Evolutionary conservation across 2,888 invertebrate species (phyloP).

Genomic region (Neocrepidodera transversa): DNA sequence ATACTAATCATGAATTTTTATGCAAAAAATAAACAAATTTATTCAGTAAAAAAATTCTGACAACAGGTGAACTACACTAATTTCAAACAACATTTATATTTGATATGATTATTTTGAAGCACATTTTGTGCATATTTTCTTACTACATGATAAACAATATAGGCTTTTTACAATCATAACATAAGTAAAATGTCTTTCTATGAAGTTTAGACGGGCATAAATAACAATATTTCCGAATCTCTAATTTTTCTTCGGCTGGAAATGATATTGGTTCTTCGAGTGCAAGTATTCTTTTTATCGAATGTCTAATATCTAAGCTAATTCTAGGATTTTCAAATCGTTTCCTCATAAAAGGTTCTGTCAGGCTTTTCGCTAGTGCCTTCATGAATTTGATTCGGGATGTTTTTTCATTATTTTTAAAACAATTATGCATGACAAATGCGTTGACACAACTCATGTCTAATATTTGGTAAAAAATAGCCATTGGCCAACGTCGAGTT

Average conservation of each 20-base stretch:
- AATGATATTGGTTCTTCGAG: neutral
- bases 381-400: neutral
- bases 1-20: neutral
- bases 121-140: neutral
- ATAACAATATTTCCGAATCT: slow-evolving; percentile 1
- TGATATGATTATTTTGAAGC: neutral
- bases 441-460: no score
- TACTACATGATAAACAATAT: neutral
- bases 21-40: no score
- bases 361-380: neutral
- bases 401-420: neutral
- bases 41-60: slow-evolving; percentile 1
- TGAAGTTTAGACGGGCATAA: neutral
- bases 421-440: no score
- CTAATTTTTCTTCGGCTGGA: slow-evolving; percentile 7
- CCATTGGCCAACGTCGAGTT: neutral
- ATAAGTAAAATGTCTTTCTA: neutral
- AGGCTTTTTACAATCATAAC: neutral
- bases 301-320: no score
- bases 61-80: neutral
- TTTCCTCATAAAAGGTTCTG: neutral
- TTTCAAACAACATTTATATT: neutral
- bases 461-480: neutral
- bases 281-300: slow-evolving; percentile 4
- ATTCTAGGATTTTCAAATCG: neutral